Evolutionary conservation across 2,888 invertebrate genomes (phyloP).

Genomic region (Steromphala cineraria): DNA sequence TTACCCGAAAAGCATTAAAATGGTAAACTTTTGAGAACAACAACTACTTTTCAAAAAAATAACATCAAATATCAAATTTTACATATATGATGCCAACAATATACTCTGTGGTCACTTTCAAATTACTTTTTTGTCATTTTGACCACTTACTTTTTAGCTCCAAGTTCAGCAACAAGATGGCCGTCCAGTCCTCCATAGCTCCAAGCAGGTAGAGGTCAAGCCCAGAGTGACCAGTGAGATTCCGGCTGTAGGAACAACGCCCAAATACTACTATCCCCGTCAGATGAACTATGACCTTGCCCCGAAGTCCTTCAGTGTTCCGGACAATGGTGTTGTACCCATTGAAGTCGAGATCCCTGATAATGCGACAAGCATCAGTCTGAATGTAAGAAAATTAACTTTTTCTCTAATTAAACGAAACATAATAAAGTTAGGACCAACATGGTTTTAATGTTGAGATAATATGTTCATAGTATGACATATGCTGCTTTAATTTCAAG

Average conservation of each 20-base stretch:
- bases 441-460: no score
- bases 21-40: no score
- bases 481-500: no score
- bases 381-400: slow-evolving; percentile 49
- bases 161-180: slow-evolving; percentile 68
- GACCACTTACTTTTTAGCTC: slow-evolving; percentile 46
- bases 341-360: slow-evolving; percentile 54
- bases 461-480: no score
- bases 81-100: no score
- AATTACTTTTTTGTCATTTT: not conserved
- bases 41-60: no score
- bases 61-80: no score
- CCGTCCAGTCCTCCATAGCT: slow-evolving; percentile 51
- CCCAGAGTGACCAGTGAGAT: slow-evolving; percentile 47
- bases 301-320: slow-evolving; percentile 42
- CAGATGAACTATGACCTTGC: slow-evolving; percentile 40
- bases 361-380: slow-evolving; percentile 51
- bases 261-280: slow-evolving; percentile 37
- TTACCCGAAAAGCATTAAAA: no score
- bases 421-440: no score
- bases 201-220: slow-evolving; percentile 35
- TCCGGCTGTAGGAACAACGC: not conserved
- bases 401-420: no score
- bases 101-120: not conserved
- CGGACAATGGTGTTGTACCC: slow-evolving; percentile 55